These are phyloP conservation scores for Nebria ingens DNA, from an alignment of 1,140 invertebrate genomes.

Conservation along the genomic window DNA sequence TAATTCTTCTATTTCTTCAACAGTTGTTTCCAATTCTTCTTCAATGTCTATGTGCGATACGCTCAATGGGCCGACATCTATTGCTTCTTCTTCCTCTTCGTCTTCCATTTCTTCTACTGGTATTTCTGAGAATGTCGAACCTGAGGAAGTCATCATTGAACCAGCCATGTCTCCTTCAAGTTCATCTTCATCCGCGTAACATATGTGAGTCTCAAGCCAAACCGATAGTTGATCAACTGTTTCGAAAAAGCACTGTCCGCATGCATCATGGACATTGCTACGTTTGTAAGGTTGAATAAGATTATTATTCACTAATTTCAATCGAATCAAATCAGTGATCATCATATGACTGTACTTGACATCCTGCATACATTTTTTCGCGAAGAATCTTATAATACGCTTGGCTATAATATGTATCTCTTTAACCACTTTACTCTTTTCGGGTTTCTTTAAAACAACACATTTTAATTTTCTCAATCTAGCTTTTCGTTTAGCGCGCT, in stretches of 20 bases:
- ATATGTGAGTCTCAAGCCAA: not conserved
- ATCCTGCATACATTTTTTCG: not conserved
- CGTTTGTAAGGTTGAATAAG: not conserved
- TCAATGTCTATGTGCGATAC: not conserved
- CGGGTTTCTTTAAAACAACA: not conserved
- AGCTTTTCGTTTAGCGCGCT: not conserved
- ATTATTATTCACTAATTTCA: not conserved
- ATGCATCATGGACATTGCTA: not conserved
- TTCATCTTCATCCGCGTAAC: not conserved
- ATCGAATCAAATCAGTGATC: not conserved
- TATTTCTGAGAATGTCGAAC: no score
- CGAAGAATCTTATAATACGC: not conserved
- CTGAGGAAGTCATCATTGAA: no score
- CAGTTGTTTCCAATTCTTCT: not conserved
- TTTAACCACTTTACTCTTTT: slow-evolving; percentile 1
- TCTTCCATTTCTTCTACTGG: slow-evolving; percentile 13
- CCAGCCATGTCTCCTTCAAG: not conserved
- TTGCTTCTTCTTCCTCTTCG: slow-evolving; percentile 16
- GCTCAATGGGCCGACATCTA: not conserved
- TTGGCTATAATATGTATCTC: not conserved
- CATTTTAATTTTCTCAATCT: not conserved
- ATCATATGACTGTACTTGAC: not conserved
- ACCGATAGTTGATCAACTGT: not conserved
- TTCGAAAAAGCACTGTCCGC: not conserved
- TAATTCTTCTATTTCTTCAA: slow-evolving; percentile 12